Conservation (phyloP, 1,140 invertebrate species). For the Temnothorax nylanderi region DNA sequence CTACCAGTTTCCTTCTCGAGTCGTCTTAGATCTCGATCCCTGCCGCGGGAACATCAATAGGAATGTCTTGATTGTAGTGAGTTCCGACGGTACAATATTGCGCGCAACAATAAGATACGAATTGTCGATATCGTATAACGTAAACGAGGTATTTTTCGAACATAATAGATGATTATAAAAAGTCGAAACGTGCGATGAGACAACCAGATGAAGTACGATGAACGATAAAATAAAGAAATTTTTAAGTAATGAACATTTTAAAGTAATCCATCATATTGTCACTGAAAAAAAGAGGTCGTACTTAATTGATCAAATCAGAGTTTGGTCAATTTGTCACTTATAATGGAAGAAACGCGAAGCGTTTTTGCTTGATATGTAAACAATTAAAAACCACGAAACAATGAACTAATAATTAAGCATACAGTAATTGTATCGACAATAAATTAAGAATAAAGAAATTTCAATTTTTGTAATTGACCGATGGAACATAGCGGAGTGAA, state of each 20-base stretch:
- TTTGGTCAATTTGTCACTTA: neutral
- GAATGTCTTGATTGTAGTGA: constrained; percentile 57
- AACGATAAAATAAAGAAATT: too few species aligned
- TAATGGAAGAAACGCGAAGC: neutral
- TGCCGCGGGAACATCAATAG: constrained; percentile 53
- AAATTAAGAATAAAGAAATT: neutral
- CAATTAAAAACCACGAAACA: neutral
- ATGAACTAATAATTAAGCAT: neutral
- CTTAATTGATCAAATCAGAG: neutral
- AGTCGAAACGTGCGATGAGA: neutral
- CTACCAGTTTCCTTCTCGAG: constrained; percentile 57
- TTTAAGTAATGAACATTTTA: too few species aligned
- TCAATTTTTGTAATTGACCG: constrained; percentile 1
- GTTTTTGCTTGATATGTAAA: neutral
- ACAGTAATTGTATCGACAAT: neutral
- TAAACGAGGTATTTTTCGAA: constrained; percentile 1
- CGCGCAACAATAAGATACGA: constrained; percentile 45
- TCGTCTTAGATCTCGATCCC: constrained; percentile 49
- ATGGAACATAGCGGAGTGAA: neutral
- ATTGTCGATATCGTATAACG: constrained; percentile 1
- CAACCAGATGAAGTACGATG: too few species aligned
- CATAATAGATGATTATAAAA: neutral
- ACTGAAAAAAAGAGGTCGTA: neutral
- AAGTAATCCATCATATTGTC: neutral
- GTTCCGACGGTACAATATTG: constrained; percentile 19